Evolutionary conservation across 2,888 invertebrate genomes (phyloP).

Genomic region (Pimpla rufipes): DNA sequence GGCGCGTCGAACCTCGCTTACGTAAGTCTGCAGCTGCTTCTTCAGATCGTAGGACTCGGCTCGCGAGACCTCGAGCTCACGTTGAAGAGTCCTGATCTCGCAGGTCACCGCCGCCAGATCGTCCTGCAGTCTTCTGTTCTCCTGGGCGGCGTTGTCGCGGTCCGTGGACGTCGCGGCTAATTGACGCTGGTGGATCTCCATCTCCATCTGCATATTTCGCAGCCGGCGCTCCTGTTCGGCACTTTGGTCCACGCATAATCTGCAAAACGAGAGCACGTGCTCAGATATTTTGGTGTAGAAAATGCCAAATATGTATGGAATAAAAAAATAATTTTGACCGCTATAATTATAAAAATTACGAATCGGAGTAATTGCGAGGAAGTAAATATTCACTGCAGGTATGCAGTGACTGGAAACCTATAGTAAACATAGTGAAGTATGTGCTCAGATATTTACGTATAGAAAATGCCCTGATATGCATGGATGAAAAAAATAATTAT

Average conservation of each 20-base stretch:
- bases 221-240: conserved; percentile 81
- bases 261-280: conserved; percentile 64
- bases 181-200: conserved; percentile 88
- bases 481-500: background rate
- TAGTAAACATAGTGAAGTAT: background rate
- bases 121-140: conserved; percentile 91
- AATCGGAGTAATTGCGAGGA: too few species aligned
- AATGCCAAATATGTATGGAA: background rate
- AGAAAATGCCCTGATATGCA: background rate
- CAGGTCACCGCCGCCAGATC: conserved; percentile 89
- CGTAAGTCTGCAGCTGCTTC: conserved; percentile 92
- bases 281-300: background rate
- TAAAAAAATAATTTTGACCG: background rate
- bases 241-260: conserved; percentile 80
- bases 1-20: conserved; percentile 92
- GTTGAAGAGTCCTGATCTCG: conserved; percentile 88
- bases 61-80: conserved; percentile 89
- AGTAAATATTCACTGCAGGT: background rate
- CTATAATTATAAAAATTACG: background rate
- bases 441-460: background rate
- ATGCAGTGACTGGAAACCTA: background rate
- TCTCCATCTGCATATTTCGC: conserved; percentile 84
- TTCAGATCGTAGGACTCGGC: conserved; percentile 91
- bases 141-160: conserved; percentile 88
- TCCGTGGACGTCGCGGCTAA: conserved; percentile 87